A percentile compares a stretch with the other conserved stretches of the same genome.
phyloP scores from a whole-genome alignment of 2,888 invertebrate species.

The Drosophila mayaguana region DNA sequence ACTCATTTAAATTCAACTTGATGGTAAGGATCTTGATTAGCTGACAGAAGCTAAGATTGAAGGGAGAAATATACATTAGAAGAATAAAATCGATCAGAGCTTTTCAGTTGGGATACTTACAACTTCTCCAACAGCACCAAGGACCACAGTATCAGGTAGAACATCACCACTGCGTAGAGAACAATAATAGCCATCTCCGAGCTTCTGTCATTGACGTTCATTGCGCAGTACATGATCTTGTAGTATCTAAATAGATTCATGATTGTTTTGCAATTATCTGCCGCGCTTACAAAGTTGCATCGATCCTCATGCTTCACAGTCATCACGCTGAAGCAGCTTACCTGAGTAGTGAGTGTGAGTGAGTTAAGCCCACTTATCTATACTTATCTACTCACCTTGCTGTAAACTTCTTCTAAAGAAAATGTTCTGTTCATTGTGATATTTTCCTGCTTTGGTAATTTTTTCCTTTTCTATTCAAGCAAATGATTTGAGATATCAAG shows the following conservation, averaged over 20 bases:
- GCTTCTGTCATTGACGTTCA: neutral
- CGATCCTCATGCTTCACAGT: neutral
- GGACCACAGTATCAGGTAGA: neutral
- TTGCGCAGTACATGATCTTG: neutral
- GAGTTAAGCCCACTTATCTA: neutral
- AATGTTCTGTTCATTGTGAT: constrained; percentile 6
- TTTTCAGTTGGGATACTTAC: neutral
- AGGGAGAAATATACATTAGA: too few species aligned
- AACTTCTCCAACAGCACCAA: neutral
- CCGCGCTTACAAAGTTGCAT: neutral
- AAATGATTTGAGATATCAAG: neutral
- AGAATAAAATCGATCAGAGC: too few species aligned
- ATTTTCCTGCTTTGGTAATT: too few species aligned
- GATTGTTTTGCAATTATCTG: neutral
- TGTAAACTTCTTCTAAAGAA: neutral
- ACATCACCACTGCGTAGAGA: neutral
- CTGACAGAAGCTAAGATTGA: constrained; percentile 7
- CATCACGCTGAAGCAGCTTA: constrained; percentile 9
- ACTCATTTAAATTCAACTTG: constrained; percentile 52
- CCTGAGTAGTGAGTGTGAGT: neutral
- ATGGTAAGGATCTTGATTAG: constrained; percentile 13
- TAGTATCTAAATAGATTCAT: constrained; percentile 9
- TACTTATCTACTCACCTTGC: neutral
- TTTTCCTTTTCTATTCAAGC: neutral
- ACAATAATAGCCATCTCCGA: neutral